Evolutionary conservation across 2,797 vertebrate genomes (phyloP).

Genomic region (Sebastes matsubarae): DNA sequence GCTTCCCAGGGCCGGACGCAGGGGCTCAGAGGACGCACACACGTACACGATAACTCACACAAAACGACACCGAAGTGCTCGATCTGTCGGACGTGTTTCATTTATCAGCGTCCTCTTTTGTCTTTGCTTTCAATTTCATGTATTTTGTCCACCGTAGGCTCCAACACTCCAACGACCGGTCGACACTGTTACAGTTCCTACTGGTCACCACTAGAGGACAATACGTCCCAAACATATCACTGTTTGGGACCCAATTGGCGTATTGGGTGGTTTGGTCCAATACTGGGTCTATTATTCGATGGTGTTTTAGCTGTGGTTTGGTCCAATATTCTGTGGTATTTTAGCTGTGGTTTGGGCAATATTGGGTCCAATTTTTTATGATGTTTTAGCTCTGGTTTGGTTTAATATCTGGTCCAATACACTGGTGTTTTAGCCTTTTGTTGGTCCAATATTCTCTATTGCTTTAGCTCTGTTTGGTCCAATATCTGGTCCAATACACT

Average conservation of each 20-base stretch:
- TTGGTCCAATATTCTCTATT: not conserved
- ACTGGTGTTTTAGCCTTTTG: not conserved
- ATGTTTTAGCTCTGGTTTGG: not conserved
- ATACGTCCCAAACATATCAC: no score
- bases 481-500: not conserved
- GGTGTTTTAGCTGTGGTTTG: no score
- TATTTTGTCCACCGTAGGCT: not conserved
- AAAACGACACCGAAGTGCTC: not conserved
- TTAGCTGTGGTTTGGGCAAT: no score
- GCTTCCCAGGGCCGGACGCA: constrained; percentile 21
- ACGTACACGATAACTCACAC: not conserved
- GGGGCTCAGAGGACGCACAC: constrained; percentile 8
- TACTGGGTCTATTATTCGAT: no score
- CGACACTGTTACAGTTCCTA: not conserved
- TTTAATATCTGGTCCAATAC: not conserved
- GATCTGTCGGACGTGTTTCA: not conserved
- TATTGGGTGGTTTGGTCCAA: no score
- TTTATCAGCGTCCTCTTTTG: not conserved
- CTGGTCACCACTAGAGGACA: not conserved
- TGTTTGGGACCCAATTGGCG: no score
- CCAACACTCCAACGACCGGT: not conserved
- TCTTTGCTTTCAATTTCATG: not conserved
- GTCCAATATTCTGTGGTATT: no score
- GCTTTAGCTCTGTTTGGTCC: not conserved
- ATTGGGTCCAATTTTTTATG: not conserved